Percentiles rank a stretch among this genome's conserved stretches.
Evolutionary conservation across 2,113 vertebrate species (phyloP).

Genomic region (Tragelaphus imberbis): DNA sequence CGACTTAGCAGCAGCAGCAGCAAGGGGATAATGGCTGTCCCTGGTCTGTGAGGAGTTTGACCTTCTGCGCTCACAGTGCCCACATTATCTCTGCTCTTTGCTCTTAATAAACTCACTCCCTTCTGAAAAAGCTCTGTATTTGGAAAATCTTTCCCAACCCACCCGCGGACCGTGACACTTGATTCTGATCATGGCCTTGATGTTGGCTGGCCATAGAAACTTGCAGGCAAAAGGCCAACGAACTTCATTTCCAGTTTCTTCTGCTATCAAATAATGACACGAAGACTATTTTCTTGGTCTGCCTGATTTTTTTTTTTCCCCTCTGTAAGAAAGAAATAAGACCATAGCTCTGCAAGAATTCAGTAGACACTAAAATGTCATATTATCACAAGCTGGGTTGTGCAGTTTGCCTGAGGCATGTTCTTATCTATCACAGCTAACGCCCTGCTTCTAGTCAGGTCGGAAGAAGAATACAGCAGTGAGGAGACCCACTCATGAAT

Average conservation of each 20-base stretch:
- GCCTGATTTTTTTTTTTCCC: not conserved
- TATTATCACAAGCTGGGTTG: not conserved
- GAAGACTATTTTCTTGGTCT: not conserved
- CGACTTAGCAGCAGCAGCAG: rapidly evolving
- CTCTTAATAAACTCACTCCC: not conserved
- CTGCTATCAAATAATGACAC: too few relatives aligned
- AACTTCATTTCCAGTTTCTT: not conserved
- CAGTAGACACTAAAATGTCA: not conserved
- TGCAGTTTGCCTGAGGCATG: not conserved
- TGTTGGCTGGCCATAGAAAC: not conserved
- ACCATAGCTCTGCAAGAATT: not conserved
- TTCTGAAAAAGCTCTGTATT: not conserved
- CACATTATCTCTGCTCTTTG: not conserved
- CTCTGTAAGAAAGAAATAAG: not conserved
- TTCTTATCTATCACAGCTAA: not conserved
- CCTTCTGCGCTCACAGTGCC: not conserved
- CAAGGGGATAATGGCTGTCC: not conserved
- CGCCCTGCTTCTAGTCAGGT: rapidly evolving
- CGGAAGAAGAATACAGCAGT: not conserved
- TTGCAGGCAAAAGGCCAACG: rapidly evolving
- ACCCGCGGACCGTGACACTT: rapidly evolving
- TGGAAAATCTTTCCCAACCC: not conserved
- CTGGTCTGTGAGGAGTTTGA: not conserved
- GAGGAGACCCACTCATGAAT: not conserved
- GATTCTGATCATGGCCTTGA: not conserved